Evolutionary conservation across 2,797 vertebrate genomes (phyloP).

Genomic region (Microcaecilia unicolor): DNA sequence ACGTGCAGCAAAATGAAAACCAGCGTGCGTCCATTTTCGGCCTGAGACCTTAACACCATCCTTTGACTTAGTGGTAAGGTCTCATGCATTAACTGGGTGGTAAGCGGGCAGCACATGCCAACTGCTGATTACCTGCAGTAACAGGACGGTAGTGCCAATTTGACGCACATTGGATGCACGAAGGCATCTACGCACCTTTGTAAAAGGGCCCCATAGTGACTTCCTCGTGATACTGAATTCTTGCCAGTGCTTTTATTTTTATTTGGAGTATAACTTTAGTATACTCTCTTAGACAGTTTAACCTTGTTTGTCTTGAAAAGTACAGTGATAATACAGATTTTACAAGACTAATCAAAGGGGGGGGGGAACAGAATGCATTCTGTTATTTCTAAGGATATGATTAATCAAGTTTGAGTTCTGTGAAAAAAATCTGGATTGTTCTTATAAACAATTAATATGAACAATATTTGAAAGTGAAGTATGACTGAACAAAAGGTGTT

Average conservation of each 20-base stretch:
- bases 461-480: constrained; percentile 16
- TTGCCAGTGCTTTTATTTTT: constrained; percentile 40
- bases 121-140: too few species aligned
- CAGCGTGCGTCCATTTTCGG: too few species aligned
- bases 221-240: constrained; percentile 30
- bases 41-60: too few species aligned
- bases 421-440: constrained; percentile 26
- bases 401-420: constrained; percentile 33
- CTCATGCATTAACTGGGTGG: too few species aligned
- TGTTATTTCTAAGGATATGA: constrained; percentile 40
- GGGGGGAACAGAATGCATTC: constrained; percentile 33
- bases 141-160: too few species aligned
- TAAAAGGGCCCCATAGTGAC: too few species aligned
- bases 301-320: too few species aligned
- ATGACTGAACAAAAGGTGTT: constrained; percentile 19
- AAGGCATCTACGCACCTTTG: too few species aligned
- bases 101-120: too few species aligned
- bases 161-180: too few species aligned
- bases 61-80: too few species aligned
- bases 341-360: constrained; percentile 50
- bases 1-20: too few species aligned
- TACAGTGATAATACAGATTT: constrained; percentile 50
- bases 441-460: constrained; percentile 25
- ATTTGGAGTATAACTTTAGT: constrained; percentile 48
- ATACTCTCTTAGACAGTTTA: constrained; percentile 51